Base-by-base conservation (phyloP, 2,888 invertebrate genomes). In the Chaetogeoica ovagalla region DNA sequence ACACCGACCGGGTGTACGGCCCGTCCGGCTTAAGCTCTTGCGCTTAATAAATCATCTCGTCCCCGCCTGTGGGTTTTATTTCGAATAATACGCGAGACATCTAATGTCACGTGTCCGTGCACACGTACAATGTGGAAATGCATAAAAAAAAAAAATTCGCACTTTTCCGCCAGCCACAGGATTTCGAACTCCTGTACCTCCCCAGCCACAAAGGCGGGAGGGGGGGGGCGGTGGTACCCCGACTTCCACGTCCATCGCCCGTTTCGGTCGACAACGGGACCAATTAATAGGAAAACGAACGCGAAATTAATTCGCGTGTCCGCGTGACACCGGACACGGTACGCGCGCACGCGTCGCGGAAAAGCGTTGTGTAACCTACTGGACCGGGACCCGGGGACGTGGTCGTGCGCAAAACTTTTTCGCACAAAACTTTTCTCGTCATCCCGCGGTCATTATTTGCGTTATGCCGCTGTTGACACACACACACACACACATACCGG, bases 381-480 rank as follows among this genome's bases (percentile, higher is more conserved):
- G n/a, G n/a, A n/a, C n/a, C n/a, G n/a, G n/a, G n/a, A n/a, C n/a
- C n/a, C n/a, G n/a, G n/a, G 9, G 7, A 2, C 7, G 23, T 65
- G 65, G 59, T 48, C 48, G 59, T n/a, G 30, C 43, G 43, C 43
- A 60, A 60, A 77, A 77, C 69, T 69, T 68, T n/a, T 77, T 23
- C 76, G 8, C 13, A 55, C 52, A 62, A 70, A 62, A 77, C 69
- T 70, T 69, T 48, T 59, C 59, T 68, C 69, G 77, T 69, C 69
- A 77, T 52, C 77, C 69, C 60, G 21, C 52, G 62, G 69, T 77
- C 77, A 77, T 77, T 70, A 69, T 15, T 59, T 5, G 55, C 60
- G n/a, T 23, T 19, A 21, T 2, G 37, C 52, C 48, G 48, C 13
- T 13, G n/a, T n/a, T n/a, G 30, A 30, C 30, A 30, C 30, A 30